Conservation (phyloP, 2,888 invertebrate genomes). For the Tenodera sinensis region DNA sequence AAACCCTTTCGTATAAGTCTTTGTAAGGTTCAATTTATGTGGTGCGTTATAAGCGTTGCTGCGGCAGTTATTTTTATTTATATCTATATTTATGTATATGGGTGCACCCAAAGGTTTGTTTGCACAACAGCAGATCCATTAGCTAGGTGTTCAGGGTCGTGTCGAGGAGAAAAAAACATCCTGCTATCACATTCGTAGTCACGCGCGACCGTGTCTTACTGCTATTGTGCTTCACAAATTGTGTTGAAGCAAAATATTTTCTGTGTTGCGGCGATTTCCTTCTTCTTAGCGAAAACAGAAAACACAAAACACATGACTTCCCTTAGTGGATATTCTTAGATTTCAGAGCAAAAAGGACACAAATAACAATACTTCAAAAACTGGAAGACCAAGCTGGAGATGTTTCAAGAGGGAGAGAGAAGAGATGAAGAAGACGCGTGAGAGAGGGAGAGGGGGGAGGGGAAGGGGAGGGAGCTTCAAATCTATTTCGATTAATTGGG, state of each 20-base stretch:
- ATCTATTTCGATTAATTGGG: too few relatives aligned
- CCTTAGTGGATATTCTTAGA: background rate
- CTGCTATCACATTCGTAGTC: background rate
- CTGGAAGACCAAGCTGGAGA: background rate
- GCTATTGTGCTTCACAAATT: background rate
- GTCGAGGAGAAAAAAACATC: background rate
- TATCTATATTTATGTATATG: background rate
- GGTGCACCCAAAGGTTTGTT: background rate
- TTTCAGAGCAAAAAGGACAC: background rate
- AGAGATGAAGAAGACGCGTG: too few relatives aligned
- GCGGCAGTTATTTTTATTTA: background rate
- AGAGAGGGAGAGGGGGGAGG: too few relatives aligned
- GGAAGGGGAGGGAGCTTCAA: too few relatives aligned
- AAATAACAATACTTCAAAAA: background rate
- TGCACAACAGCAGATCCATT: background rate
- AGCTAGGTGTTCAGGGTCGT: background rate
- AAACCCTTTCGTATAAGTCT: background rate
- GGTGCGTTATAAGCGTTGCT: background rate
- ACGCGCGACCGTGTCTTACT: background rate
- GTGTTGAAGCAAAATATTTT: background rate
- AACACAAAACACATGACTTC: background rate
- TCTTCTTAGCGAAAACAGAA: background rate
- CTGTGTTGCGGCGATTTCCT: background rate
- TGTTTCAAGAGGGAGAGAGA: too few relatives aligned
- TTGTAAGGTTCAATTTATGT: background rate